Conservation (phyloP, 1,140 invertebrate species). For the Chrysomallon squamiferum region DNA sequence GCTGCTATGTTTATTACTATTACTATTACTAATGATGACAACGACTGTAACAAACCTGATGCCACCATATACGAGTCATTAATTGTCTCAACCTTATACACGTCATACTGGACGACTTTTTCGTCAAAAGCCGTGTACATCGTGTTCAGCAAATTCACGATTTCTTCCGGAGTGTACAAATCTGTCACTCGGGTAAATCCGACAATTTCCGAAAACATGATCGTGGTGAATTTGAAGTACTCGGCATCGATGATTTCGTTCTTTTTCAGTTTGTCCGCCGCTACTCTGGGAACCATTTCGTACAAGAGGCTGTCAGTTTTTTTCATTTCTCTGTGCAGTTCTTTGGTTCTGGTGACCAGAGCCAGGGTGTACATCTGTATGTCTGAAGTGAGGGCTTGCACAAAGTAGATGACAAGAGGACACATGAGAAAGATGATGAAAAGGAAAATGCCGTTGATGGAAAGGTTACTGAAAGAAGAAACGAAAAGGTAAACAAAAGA, state of each 20-base stretch:
- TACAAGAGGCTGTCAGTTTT: slow-evolving; percentile 51
- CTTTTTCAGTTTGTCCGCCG: slow-evolving; percentile 25
- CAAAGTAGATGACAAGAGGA: slow-evolving; percentile 44
- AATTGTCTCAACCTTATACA: slow-evolving; percentile 48
- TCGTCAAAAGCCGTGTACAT: slow-evolving; percentile 35
- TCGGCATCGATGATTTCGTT: slow-evolving; percentile 20
- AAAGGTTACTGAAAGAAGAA: slow-evolving; percentile 7
- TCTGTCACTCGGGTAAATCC: slow-evolving; percentile 35
- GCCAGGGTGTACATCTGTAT: slow-evolving; percentile 55
- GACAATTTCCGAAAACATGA: slow-evolving; percentile 59
- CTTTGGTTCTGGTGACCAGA: slow-evolving; percentile 56
- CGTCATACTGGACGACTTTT: slow-evolving; percentile 37
- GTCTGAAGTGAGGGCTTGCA: slow-evolving; percentile 39
- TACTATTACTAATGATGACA: too few relatives aligned
- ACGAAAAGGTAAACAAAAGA: too few relatives aligned
- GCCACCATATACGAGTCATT: slow-evolving; percentile 48
- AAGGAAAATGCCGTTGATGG: slow-evolving; percentile 33
- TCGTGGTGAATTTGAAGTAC: slow-evolving; percentile 50
- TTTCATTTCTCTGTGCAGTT: slow-evolving; percentile 49
- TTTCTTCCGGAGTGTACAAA: slow-evolving; percentile 28
- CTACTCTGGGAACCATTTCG: slow-evolving; percentile 64
- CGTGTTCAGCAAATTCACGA: slow-evolving; percentile 26
- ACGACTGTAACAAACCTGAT: too few relatives aligned
- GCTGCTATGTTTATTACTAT: too few relatives aligned
- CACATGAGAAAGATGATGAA: slow-evolving; percentile 43